Base-by-base conservation (phyloP, 2,888 invertebrate species). In the Crossocerus cetratus region DNA sequence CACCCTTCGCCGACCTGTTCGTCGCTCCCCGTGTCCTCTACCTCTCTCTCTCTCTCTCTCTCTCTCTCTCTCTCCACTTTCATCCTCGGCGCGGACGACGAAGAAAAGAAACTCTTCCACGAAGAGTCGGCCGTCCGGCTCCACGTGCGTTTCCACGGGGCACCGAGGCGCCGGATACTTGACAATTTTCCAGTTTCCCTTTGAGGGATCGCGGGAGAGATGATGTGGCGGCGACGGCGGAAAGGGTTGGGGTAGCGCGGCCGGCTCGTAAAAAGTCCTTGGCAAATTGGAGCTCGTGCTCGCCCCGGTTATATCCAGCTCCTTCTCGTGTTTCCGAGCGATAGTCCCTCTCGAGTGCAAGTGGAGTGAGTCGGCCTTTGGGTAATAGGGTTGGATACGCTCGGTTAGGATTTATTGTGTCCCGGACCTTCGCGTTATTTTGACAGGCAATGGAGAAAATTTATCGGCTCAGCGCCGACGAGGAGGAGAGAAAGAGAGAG, bases 361-460 rank as follows among this genome's bases (percentile, higher is more conserved):
- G 2, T 49, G n/a, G 49, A 73, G 49, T 60, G 22, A 23, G 64
- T 62, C 64, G 72, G 72, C 55, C 69, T 57, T 60, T 60, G 62
- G 72, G 80, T 77, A 81, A 77, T 78, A 72, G 78, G 65, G 64
- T 68, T 62, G 76, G 67, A 68, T 57, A 72, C 73, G 64, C 49
- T 23, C 74, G 65, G 61, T 65, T 58, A 54, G 76, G 80, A 80
- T 83, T 82, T 83, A 82, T 83, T 67, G 71, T 69, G 54, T 55
- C 18, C 44, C 55, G 22, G 57, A 55, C 18, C 55, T 16, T 22
- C 14, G 49, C 61, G 72, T 69, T 86, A 84, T 87, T 88, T 84
- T 87, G 88, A 88, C 88, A 86, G 77, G 84, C 78, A 65, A 80
- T 71, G 72, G 68, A 76, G 78, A 32, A 82, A 82, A 85, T 86